These are phyloP conservation scores for Trissolcus basalis DNA, from an alignment of 1,140 invertebrate species.

Conservation along the genomic window DNA sequence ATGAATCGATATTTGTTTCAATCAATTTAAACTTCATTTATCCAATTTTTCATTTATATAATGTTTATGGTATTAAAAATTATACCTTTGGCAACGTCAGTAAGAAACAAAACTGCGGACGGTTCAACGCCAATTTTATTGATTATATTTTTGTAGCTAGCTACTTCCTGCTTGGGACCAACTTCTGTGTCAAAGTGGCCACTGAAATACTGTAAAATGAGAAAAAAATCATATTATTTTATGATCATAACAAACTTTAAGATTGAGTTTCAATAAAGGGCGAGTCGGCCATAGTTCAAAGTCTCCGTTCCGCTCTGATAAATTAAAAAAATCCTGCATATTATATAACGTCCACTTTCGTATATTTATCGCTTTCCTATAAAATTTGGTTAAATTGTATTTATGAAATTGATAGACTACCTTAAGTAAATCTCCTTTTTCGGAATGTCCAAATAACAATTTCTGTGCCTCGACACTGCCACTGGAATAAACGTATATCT, in stretches of 20 bases:
- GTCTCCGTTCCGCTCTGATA: too few relatives aligned
- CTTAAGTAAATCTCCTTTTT: slow-evolving; percentile 84
- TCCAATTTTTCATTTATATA: too few relatives aligned
- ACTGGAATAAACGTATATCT: slow-evolving; percentile 93
- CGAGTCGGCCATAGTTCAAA: too few relatives aligned
- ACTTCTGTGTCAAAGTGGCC: slow-evolving; percentile 92
- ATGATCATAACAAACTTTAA: not conserved
- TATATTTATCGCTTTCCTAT: too few relatives aligned
- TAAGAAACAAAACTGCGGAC: slow-evolving; percentile 88
- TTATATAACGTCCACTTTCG: too few relatives aligned
- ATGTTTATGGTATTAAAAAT: not conserved
- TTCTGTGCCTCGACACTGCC: slow-evolving; percentile 94
- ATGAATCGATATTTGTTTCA: not conserved
- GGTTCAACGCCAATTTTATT: slow-evolving; percentile 80
- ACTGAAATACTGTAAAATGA: slow-evolving; percentile 80
- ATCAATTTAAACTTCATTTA: not conserved
- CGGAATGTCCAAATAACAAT: slow-evolving; percentile 87
- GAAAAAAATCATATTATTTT: not conserved
- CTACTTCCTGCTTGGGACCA: slow-evolving; percentile 84
- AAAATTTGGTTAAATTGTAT: too few relatives aligned
- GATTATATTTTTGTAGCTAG: slow-evolving; percentile 86
- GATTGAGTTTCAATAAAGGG: too few relatives aligned
- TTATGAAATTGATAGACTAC: slow-evolving; percentile 65
- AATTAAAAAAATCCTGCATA: too few relatives aligned
- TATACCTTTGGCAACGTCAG: slow-evolving; percentile 86